phyloP scores from a whole-genome alignment of 53 echinoderm and acorn worm species.

The Actinopyga echinites region DNA sequence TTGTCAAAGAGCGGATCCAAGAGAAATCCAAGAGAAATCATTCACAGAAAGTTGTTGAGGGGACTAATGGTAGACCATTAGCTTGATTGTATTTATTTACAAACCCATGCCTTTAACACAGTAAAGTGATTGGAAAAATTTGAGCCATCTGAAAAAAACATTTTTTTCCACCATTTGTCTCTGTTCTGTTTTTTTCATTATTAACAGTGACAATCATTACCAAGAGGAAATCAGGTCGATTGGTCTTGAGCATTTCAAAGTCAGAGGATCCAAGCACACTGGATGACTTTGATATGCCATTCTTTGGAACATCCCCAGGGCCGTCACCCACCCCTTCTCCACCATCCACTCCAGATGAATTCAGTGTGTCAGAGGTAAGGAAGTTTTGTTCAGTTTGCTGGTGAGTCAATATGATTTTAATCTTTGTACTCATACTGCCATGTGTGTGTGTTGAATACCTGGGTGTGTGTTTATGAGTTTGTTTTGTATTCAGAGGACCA shows the following conservation, averaged over 20 bases:
- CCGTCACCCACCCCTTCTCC: constrained; percentile 87
- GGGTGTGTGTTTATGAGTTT: no score
- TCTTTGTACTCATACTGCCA: not conserved
- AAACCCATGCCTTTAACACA: no score
- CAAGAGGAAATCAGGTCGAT: constrained; percentile 20
- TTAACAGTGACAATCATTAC: constrained; percentile 8
- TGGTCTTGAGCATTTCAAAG: not conserved
- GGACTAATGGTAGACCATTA: no score
- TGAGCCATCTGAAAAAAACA: no score
- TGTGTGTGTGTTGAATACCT: not conserved
- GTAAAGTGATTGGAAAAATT: no score
- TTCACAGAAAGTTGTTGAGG: no score
- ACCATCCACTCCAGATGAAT: constrained; percentile 71
- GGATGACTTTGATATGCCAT: constrained; percentile 80
- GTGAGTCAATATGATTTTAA: not conserved
- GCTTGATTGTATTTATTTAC: no score
- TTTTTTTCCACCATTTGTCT: no score
- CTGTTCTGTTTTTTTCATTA: no score
- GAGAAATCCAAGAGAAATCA: no score
- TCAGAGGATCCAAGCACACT: not conserved
- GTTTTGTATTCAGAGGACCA: no score
- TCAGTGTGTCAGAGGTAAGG: constrained; percentile 69
- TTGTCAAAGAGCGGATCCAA: no score
- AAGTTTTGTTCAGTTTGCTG: not conserved
- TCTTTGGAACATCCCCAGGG: constrained; percentile 86